Percentiles rank a stretch among this genome's conserved stretches.
Conservation (phyloP, 2,888 invertebrate species). For the Choreutis nemorana region DNA sequence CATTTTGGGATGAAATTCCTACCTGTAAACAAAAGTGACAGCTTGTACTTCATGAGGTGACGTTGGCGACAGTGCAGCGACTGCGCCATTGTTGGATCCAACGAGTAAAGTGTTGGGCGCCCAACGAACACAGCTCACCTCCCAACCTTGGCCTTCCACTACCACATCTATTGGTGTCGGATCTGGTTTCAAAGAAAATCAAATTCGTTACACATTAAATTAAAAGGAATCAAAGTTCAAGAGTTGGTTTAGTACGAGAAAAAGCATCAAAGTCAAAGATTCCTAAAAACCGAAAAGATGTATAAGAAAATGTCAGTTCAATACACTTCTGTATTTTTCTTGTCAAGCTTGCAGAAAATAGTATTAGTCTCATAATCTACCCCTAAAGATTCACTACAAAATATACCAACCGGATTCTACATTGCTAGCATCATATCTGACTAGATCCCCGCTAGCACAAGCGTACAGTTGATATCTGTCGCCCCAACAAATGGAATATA, state of each 20-base stretch:
- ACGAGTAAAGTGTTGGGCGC: constrained; percentile 48
- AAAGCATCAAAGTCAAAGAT: no score
- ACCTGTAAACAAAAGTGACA: constrained; percentile 34
- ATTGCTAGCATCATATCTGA: constrained; percentile 51
- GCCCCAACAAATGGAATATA: constrained; percentile 73
- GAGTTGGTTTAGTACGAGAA: no score
- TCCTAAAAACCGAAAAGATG: no score
- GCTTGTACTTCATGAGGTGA: constrained; percentile 18
- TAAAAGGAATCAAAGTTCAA: no score
- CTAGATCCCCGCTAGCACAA: constrained; percentile 68
- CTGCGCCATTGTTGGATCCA: constrained; percentile 70
- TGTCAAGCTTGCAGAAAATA: no score
- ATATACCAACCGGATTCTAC: constrained; percentile 45
- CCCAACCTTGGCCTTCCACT: constrained; percentile 33
- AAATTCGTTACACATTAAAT: no score
- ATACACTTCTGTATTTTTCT: no score
- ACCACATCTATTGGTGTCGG: constrained; percentile 28
- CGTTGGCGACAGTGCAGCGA: constrained; percentile 25
- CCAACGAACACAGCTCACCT: constrained; percentile 21
- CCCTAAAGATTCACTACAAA: neutral
- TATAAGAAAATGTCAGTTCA: no score
- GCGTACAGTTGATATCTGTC: constrained; percentile 66
- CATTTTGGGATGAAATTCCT: constrained; percentile 11
- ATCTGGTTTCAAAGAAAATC: no score
- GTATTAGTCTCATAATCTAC: no score